Conservation (phyloP, 2,113 vertebrate species). For the Vombatus ursinus region DNA sequence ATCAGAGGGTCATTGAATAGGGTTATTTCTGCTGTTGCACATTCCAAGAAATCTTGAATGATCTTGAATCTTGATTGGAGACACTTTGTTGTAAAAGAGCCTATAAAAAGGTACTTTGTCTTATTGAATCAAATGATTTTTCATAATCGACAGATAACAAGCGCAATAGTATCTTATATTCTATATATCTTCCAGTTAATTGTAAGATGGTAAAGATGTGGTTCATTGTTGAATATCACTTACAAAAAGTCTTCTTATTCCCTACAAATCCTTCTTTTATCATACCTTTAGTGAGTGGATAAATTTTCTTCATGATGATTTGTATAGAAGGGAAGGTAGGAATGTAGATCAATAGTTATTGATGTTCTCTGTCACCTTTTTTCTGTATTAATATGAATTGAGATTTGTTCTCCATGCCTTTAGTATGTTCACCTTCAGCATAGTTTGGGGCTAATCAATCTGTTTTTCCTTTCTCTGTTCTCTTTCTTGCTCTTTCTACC, state of each 20-base stretch:
- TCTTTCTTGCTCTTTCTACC: neutral
- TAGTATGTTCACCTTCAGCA: neutral
- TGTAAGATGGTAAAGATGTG: neutral
- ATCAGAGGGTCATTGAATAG: neutral
- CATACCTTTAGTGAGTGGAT: neutral
- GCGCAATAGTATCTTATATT: neutral
- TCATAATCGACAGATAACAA: neutral
- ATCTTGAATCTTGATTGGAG: neutral
- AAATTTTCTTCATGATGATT: neutral
- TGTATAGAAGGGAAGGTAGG: neutral
- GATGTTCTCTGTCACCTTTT: neutral
- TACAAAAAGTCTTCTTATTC: neutral
- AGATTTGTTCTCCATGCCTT: neutral
- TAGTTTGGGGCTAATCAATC: neutral
- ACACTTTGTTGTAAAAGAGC: neutral
- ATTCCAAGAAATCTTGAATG: neutral
- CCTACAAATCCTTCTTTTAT: neutral
- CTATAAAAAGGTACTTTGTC: neutral
- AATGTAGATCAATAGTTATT: neutral
- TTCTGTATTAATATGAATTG: neutral
- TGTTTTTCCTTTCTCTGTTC: neutral
- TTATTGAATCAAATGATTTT: neutral
- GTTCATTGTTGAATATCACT: neutral
- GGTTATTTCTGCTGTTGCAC: neutral
- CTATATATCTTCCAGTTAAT: neutral